phyloP scores from a whole-genome alignment of 2,113 vertebrate species.

The Coryphaenoides rupestris region DNA sequence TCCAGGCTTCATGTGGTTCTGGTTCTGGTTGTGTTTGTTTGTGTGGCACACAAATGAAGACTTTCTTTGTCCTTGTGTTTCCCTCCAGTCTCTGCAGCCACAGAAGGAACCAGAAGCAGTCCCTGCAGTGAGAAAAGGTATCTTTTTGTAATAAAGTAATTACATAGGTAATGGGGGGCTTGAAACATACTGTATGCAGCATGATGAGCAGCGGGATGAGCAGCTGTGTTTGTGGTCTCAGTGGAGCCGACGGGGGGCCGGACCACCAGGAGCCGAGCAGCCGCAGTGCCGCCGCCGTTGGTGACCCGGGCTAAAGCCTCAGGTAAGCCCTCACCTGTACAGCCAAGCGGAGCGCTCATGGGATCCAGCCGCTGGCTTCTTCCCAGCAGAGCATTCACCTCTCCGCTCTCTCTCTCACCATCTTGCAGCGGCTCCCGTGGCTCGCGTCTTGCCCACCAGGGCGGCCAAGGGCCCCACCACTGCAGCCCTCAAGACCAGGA shows the following conservation, averaged over 20 bases:
- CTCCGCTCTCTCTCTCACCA: constrained; percentile 22
- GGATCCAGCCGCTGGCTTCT: too few relatives aligned
- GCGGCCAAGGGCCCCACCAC: constrained; percentile 46
- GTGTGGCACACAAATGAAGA: neutral
- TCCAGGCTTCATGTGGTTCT: neutral
- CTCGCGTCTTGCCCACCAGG: constrained; percentile 39
- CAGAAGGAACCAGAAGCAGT: constrained; percentile 32
- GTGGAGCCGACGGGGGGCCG: constrained; percentile 29
- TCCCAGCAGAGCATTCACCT: constrained; percentile 16
- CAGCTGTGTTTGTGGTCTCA: too few relatives aligned
- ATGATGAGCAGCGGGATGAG: too few relatives aligned
- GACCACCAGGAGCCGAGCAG: constrained; percentile 24
- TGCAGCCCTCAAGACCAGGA: constrained; percentile 27
- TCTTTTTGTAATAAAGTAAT: too few relatives aligned
- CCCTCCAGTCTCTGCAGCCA: constrained; percentile 21
- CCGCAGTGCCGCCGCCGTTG: constrained; percentile 10
- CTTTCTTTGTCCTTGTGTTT: neutral
- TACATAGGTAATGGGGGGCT: too few relatives aligned
- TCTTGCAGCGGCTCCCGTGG: constrained; percentile 27
- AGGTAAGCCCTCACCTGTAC: too few relatives aligned
- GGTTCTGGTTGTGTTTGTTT: neutral
- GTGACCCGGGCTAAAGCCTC: constrained; percentile 27
- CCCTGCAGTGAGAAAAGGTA: constrained; percentile 40
- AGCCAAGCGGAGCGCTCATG: too few relatives aligned
- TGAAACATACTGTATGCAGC: too few relatives aligned